These are phyloP conservation scores for Rhaphigaster nebulosa DNA, from an alignment of 2,888 invertebrate species.

Conservation along the genomic window DNA sequence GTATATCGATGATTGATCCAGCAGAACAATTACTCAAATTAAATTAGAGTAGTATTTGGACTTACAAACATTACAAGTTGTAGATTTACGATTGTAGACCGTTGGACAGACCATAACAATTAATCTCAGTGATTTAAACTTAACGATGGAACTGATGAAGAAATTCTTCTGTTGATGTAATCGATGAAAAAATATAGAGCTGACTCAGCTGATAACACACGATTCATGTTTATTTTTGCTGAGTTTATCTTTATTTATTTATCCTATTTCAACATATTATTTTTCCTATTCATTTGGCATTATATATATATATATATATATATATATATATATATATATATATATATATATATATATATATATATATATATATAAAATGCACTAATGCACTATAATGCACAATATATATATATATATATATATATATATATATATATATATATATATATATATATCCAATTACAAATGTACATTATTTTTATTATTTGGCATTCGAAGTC, in stretches of 20 bases:
- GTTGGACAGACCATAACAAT: background rate
- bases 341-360: too few relatives aligned
- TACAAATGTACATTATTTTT: too few relatives aligned
- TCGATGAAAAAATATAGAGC: background rate
- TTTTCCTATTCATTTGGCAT: background rate
- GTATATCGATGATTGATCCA: too few relatives aligned
- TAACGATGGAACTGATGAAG: background rate
- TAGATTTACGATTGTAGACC: background rate
- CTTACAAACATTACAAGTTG: background rate
- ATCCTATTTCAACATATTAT: background rate
- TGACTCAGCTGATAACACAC: background rate
- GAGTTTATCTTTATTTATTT: background rate
- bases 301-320: background rate
- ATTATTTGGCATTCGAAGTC: too few relatives aligned
- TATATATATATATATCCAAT: too few relatives aligned
- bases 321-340: background rate
- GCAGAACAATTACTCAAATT: too few relatives aligned
- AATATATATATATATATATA: too few relatives aligned
- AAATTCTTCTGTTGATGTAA: background rate
- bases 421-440: too few relatives aligned
- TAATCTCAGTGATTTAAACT: background rate
- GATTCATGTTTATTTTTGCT: background rate
- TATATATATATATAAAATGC: too few relatives aligned
- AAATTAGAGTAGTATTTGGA: too few relatives aligned
- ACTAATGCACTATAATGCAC: too few relatives aligned